phyloP scores from a whole-genome alignment of 1,140 invertebrate genomes.

The Drosophila setifemur region DNA sequence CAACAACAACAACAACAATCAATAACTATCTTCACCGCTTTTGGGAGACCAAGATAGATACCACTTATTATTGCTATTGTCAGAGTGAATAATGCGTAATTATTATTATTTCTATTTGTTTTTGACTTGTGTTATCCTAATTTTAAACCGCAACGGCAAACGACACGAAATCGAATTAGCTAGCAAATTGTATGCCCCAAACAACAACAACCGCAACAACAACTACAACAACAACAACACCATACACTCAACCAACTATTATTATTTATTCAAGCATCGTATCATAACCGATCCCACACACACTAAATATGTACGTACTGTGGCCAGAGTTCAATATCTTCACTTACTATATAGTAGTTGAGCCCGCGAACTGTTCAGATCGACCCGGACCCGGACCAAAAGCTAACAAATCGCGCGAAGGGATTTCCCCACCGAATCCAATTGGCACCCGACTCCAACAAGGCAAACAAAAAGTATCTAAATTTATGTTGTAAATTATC shows the following conservation, averaged over 20 bases:
- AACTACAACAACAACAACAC: too few species aligned
- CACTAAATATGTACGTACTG: constrained; percentile 33
- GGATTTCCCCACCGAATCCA: too few species aligned
- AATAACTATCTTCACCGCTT: constrained; percentile 6
- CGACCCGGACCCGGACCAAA: constrained; percentile 13
- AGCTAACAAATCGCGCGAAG: constrained; percentile 46
- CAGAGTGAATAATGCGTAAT: constrained; percentile 49
- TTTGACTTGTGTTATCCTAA: constrained; percentile 73
- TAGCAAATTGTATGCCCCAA: constrained; percentile 22
- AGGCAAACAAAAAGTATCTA: constrained; percentile 20
- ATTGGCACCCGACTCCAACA: too few species aligned
- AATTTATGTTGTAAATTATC: constrained; percentile 69
- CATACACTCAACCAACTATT: constrained; percentile 29
- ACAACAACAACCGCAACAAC: too few species aligned
- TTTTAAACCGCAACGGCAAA: constrained; percentile 62
- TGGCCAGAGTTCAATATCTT: constrained; percentile 40
- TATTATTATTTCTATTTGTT: constrained; percentile 56
- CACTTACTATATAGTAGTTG: constrained; percentile 43
- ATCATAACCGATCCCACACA: constrained; percentile 36
- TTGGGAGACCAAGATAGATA: not conserved
- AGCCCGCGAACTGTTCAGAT: constrained; percentile 40
- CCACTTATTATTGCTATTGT: constrained; percentile 52
- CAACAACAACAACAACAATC: constrained; percentile 20
- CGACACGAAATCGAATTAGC: constrained; percentile 63
- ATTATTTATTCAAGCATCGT: constrained; percentile 63